Percentiles rank a stretch among this genome's conserved stretches.
These are phyloP conservation scores for Brachionus manjavacas DNA, from an alignment of 1,140 invertebrate genomes.

Conservation along the genomic window DNA sequence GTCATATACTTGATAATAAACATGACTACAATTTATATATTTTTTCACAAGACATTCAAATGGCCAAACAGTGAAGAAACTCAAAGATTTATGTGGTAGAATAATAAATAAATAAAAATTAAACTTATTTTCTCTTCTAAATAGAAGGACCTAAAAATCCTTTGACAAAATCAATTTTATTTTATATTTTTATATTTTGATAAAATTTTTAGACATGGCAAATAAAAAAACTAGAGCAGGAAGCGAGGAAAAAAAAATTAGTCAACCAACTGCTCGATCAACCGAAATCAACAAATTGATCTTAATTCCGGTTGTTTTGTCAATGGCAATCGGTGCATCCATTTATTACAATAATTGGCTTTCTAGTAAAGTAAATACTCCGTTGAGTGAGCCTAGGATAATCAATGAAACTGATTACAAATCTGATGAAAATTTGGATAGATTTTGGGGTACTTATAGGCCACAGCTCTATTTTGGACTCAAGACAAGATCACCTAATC, in stretches of 20 bases:
- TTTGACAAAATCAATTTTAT: not conserved
- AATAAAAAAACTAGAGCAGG: not conserved
- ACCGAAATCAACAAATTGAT: not conserved
- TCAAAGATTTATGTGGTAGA: conserved; percentile 87
- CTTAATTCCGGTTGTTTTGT: not conserved
- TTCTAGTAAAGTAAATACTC: conserved; percentile 4
- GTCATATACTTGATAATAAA: conserved; percentile 70
- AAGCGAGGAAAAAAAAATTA: not conserved
- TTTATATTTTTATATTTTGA: not conserved
- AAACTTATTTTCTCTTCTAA: not conserved
- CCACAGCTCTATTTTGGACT: conserved; percentile 74
- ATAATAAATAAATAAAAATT: not conserved
- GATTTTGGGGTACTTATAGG: conserved; percentile 87
- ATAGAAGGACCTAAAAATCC: not conserved
- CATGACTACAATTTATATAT: conserved; percentile 71
- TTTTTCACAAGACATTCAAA: conserved; percentile 73
- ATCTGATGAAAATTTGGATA: conserved; percentile 63
- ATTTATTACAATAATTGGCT: conserved; percentile 36
- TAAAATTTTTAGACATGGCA: not conserved
- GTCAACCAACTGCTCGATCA: not conserved
- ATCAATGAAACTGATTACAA: conserved; percentile 2
- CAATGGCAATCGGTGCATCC: not conserved
- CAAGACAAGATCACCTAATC: conserved; percentile 78
- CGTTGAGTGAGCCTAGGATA: conserved; percentile 32
- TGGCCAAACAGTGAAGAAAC: conserved; percentile 70